phyloP scores from a whole-genome alignment of 2,113 vertebrate genomes.

The Noctilio leporinus region DNA sequence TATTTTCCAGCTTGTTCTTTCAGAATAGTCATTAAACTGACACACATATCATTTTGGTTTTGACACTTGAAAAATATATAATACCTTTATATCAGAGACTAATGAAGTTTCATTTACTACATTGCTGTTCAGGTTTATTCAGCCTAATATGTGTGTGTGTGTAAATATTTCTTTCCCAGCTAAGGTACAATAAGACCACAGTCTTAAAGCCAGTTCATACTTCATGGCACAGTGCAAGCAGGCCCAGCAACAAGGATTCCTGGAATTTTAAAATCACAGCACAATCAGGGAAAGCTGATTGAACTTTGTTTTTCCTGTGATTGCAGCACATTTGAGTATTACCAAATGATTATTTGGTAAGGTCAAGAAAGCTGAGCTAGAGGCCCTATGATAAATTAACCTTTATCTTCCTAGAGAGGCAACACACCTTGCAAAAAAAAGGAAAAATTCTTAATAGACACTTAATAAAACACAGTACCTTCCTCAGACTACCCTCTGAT shows the following conservation, averaged over 20 bases:
- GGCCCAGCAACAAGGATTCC: not conserved
- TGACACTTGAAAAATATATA: slow-evolving; percentile 70
- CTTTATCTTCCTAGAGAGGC: not conserved
- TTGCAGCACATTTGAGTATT: not conserved
- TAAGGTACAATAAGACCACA: not conserved
- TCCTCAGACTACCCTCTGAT: not conserved
- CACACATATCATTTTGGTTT: slow-evolving; percentile 63
- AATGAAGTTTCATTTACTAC: slow-evolving; percentile 58
- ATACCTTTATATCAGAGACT: slow-evolving; percentile 47
- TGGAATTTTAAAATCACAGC: not conserved
- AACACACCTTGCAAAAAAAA: not conserved
- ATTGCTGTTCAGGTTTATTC: not conserved
- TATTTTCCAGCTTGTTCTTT: slow-evolving; percentile 63
- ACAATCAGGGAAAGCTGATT: not conserved
- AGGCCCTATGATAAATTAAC: not conserved
- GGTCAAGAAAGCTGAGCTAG: not conserved
- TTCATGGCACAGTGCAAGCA: not conserved
- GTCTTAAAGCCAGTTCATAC: not conserved
- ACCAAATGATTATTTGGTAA: not conserved
- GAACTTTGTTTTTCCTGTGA: not conserved
- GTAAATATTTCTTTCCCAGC: not conserved
- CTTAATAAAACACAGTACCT: not conserved
- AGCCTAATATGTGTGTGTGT: not conserved
- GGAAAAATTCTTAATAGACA: not conserved
- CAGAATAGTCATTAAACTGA: slow-evolving; percentile 55